Evolutionary conservation across 2,888 invertebrate species (phyloP).

Genomic region (Uloborus plumipes): DNA sequence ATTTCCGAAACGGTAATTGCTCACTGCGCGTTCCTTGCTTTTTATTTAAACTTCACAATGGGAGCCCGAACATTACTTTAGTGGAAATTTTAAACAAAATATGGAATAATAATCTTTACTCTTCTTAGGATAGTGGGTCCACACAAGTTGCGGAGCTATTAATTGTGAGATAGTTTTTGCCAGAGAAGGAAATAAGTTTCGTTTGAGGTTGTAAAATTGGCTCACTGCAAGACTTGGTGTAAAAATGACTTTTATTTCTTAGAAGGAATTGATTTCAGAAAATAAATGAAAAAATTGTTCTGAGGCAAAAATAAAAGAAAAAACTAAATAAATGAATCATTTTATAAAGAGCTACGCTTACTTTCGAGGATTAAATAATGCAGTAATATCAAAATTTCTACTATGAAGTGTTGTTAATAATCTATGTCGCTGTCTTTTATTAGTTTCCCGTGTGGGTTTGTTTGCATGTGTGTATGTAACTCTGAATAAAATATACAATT

Average conservation of each 20-base stretch:
- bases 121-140: neutral
- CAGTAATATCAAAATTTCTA: no score
- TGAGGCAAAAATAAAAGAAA: no score
- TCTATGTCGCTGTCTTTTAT: no score
- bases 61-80: constrained; percentile 41
- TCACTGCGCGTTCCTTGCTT: constrained; percentile 13
- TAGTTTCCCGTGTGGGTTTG: no score
- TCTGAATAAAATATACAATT: no score
- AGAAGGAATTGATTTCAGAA: no score
- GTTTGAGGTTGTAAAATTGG: neutral
- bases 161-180: constrained; percentile 14
- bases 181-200: neutral
- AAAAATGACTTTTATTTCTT: neutral
- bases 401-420: no score
- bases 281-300: no score
- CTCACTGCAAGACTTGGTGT: neutral
- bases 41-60: constrained; percentile 36
- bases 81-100: constrained; percentile 48
- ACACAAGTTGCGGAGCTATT: neutral
- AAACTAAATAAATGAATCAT: no score
- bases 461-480: no score
- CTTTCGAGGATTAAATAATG: no score
- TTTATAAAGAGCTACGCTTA: no score
- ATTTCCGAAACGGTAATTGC: constrained; percentile 50
- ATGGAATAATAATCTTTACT: constrained; percentile 37